Evolutionary conservation across 2,888 invertebrate species (phyloP).

Genomic region (Nineta flava): DNA sequence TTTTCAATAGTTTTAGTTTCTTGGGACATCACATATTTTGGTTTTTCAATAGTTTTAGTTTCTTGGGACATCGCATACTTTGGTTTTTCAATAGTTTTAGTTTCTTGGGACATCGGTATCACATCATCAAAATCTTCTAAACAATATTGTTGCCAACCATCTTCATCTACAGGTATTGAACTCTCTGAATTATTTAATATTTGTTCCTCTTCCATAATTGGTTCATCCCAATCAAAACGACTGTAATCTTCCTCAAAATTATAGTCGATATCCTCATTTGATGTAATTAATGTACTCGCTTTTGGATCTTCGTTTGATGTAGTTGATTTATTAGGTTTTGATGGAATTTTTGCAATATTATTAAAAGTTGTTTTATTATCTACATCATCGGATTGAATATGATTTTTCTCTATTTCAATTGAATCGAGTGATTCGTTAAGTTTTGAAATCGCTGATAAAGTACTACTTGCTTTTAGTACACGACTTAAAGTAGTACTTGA

Average conservation of each 20-base stretch:
- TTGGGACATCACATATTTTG: too few species aligned
- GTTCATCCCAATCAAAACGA: constrained; percentile 1
- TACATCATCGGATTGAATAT: background rate
- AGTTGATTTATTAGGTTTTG: background rate
- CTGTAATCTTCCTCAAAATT: constrained; percentile 5
- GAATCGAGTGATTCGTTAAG: background rate
- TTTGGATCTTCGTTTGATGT: background rate
- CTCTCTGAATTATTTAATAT: constrained; percentile 5
- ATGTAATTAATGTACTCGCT: background rate
- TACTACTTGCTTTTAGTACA: background rate
- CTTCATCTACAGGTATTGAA: constrained; percentile 28
- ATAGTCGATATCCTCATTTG: background rate
- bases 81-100: constrained; percentile 4
- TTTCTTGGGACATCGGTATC: constrained; percentile 14
- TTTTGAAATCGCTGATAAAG: background rate
- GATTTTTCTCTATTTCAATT: background rate
- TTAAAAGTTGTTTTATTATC: background rate
- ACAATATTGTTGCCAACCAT: constrained; percentile 39
- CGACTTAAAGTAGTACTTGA: background rate
- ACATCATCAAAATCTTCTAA: constrained; percentile 31
- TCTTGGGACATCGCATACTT: too few species aligned
- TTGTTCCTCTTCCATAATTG: background rate
- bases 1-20: constrained; percentile 7
- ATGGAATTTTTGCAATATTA: background rate
- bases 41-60: constrained; percentile 3